Conservation (phyloP, 2,797 vertebrate species). For the Falco berigora region DNA sequence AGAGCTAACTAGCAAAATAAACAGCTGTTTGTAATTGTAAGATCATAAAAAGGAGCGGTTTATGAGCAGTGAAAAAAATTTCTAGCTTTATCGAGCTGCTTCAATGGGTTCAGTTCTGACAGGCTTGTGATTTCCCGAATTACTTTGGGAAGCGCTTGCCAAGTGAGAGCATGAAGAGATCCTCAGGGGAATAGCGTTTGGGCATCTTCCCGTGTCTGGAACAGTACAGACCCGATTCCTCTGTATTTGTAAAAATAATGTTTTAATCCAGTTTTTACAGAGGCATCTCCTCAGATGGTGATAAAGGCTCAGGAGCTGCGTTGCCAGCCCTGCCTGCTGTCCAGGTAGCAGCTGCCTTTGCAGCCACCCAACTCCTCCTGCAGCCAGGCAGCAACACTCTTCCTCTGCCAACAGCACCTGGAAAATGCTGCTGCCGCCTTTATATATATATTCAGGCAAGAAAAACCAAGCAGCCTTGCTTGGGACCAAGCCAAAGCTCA, state of each 20-base stretch:
- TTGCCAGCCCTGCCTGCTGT: neutral
- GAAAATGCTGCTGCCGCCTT: neutral
- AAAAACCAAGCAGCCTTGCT: neutral
- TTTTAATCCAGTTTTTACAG: too few species aligned
- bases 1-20: neutral
- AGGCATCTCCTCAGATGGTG: neutral
- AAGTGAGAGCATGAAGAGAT: fast-evolving
- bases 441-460: too few species aligned
- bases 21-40: neutral
- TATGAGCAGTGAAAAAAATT: neutral
- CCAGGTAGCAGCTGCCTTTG: neutral
- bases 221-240: fast-evolving
- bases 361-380: neutral
- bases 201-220: neutral
- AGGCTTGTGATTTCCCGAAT: neutral
- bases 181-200: neutral
- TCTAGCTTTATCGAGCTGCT: neutral
- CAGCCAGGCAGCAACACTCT: neutral
- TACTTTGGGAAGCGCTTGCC: neutral
- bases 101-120: neutral
- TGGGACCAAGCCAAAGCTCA: neutral
- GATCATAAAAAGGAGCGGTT: neutral
- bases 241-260: fast-evolving
- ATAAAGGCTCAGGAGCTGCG: neutral
- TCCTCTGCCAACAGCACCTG: neutral